Evolutionary conservation across 92 coral and sea anemone species (phyloP).

Genomic region (Phymanthus crucifer): DNA sequence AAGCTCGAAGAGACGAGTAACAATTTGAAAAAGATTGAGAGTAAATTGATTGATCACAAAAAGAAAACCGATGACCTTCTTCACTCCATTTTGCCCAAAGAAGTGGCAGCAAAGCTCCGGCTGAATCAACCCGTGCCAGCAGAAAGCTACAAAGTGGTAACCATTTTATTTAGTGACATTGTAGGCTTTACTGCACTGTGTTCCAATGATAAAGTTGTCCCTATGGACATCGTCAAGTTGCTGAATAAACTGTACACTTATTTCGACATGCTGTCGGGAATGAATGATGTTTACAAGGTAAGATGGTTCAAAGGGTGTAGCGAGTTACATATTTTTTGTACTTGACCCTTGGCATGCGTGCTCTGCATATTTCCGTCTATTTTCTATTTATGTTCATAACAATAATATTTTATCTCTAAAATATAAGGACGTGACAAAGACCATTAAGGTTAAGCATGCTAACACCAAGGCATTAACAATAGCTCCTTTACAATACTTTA

Average conservation of each 20-base stretch:
- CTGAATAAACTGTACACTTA: slow-evolving; percentile 93
- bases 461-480: background rate
- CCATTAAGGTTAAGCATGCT: background rate
- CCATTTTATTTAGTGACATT: slow-evolving; percentile 94
- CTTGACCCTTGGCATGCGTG: slow-evolving; percentile 26
- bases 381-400: slow-evolving; percentile 25
- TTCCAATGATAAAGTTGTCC: slow-evolving; percentile 89
- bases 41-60: slow-evolving; percentile 90
- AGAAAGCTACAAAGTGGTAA: slow-evolving; percentile 90
- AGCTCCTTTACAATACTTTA: background rate
- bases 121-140: slow-evolving; percentile 93
- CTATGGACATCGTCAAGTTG: slow-evolving; percentile 99
- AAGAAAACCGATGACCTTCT: slow-evolving; percentile 88
- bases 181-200: slow-evolving; percentile 98
- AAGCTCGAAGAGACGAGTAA: slow-evolving; percentile 95
- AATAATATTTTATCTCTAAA: slow-evolving; percentile 8
- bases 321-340: slow-evolving; percentile 7
- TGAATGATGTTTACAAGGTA: slow-evolving; percentile 98
- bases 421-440: slow-evolving; percentile 8
- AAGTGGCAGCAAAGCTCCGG: slow-evolving; percentile 93
- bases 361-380: slow-evolving; percentile 6
- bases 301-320: slow-evolving; percentile 12
- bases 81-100: slow-evolving; percentile 92
- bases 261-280: slow-evolving; percentile 95
- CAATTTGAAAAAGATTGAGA: slow-evolving; percentile 86